Evolutionary conservation across 2,888 invertebrate species (phyloP).

Genomic region (Ommatoiulus sabulosus): DNA sequence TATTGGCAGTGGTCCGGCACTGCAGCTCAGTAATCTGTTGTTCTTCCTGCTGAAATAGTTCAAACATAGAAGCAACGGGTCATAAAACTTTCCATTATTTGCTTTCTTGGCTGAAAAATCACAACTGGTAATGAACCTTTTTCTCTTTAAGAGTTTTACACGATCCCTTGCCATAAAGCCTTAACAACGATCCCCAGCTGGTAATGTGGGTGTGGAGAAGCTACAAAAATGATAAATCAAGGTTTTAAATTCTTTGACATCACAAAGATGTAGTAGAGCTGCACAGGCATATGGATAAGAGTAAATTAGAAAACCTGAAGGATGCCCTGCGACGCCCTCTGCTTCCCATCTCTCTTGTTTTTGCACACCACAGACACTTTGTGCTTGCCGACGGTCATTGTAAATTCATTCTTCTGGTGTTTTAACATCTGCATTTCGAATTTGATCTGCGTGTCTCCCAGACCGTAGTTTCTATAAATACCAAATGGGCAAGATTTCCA

Average conservation of each 20-base stretch:
- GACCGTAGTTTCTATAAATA: slow-evolving; percentile 82
- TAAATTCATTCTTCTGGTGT: slow-evolving; percentile 92
- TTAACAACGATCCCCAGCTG: slow-evolving; percentile 93
- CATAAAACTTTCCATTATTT: not conserved
- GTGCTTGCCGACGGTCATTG: slow-evolving; percentile 94
- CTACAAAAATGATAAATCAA: slow-evolving; percentile 68
- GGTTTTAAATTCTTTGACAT: not conserved
- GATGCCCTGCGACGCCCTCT: slow-evolving; percentile 94
- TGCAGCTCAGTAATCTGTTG: slow-evolving; percentile 92
- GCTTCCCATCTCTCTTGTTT: slow-evolving; percentile 97
- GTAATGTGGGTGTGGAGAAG: slow-evolving; percentile 93
- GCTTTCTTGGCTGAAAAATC: not conserved
- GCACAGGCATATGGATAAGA: too few relatives aligned
- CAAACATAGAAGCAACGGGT: not conserved
- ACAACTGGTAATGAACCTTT: slow-evolving; percentile 70
- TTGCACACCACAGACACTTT: slow-evolving; percentile 90
- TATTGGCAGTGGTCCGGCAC: slow-evolving; percentile 85
- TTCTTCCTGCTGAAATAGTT: slow-evolving; percentile 77
- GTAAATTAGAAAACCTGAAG: slow-evolving; percentile 74
- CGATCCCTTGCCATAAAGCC: slow-evolving; percentile 92
- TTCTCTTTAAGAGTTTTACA: slow-evolving; percentile 92
- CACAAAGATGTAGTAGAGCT: not conserved
- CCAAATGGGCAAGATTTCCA: not conserved
- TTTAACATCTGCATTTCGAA: slow-evolving; percentile 88
- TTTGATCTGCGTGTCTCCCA: slow-evolving; percentile 87